These are phyloP conservation scores for Protodeltote pygarga DNA, from an alignment of 2,888 invertebrate species.

Conservation along the genomic window DNA sequence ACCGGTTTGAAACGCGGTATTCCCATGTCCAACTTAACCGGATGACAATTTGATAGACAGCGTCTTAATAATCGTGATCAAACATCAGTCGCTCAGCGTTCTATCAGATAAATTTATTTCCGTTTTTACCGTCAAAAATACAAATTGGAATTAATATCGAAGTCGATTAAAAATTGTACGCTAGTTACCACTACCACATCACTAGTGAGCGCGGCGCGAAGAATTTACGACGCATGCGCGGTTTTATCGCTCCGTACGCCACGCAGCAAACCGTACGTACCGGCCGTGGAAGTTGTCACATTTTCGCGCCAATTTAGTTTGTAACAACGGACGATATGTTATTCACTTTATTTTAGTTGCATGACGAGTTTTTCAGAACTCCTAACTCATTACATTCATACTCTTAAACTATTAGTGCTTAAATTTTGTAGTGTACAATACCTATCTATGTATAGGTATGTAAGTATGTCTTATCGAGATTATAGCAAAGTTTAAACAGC, in stretches of 20 bases:
- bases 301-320: conserved; percentile 72
- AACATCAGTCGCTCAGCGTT: conserved; percentile 46
- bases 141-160: conserved; percentile 32
- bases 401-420: too few species aligned
- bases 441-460: conserved; percentile 30
- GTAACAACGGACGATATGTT: too few species aligned
- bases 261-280: conserved; percentile 37
- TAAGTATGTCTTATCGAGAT: conserved; percentile 54
- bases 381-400: conserved; percentile 39
- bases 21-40: conserved; percentile 67
- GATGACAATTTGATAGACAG: conserved; percentile 81
- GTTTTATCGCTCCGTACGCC: conserved; percentile 57
- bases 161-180: conserved; percentile 9
- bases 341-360: too few species aligned
- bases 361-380: conserved; percentile 41
- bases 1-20: conserved; percentile 77
- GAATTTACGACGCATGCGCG: conserved; percentile 58
- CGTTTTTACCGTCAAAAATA: too few species aligned
- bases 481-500: conserved; percentile 54
- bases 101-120: conserved; percentile 43
- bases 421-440: neutral
- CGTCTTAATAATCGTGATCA: conserved; percentile 65
- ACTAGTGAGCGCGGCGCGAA: conserved; percentile 59
- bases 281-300: conserved; percentile 49
- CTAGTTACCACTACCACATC: conserved; percentile 34